Percentiles rank a stretch among this genome's conserved stretches.
These are phyloP conservation scores for Morpho achilles DNA, from an alignment of 2,888 invertebrate species.

Conservation along the genomic window DNA sequence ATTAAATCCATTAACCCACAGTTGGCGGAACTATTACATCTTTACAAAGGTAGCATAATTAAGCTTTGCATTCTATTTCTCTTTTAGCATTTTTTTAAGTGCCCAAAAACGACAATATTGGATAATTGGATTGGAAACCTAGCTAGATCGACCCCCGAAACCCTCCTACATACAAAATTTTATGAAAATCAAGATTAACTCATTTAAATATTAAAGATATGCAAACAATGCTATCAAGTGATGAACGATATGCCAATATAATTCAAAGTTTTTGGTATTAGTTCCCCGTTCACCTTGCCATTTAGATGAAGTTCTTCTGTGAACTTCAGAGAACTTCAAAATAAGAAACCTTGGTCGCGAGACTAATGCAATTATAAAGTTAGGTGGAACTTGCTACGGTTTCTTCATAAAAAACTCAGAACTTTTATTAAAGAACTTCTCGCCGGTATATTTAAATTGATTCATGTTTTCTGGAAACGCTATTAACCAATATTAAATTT, in stretches of 20 bases:
- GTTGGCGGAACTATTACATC: no score
- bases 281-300: conserved; percentile 43
- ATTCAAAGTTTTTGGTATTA: conserved; percentile 36
- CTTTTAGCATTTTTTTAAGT: no score
- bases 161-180: no score
- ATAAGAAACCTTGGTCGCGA: conserved; percentile 44
- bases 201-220: background rate
- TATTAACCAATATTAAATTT: background rate
- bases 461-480: background rate
- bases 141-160: no score
- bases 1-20: no score
- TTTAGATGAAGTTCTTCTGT: conserved; percentile 45
- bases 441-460: background rate
- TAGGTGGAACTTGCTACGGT: conserved; percentile 25
- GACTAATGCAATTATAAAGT: conserved; percentile 51
- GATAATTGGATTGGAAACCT: no score
- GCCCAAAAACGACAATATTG: no score
- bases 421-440: conserved; percentile 14
- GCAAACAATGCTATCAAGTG: conserved; percentile 1
- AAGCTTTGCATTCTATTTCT: no score
- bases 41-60: no score
- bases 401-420: conserved; percentile 12
- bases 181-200: no score
- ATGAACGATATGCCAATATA: conserved; percentile 6
- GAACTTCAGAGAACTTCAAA: conserved; percentile 42